Conservation (phyloP, 1,140 invertebrate species). For the Lepidurus apus region DNA sequence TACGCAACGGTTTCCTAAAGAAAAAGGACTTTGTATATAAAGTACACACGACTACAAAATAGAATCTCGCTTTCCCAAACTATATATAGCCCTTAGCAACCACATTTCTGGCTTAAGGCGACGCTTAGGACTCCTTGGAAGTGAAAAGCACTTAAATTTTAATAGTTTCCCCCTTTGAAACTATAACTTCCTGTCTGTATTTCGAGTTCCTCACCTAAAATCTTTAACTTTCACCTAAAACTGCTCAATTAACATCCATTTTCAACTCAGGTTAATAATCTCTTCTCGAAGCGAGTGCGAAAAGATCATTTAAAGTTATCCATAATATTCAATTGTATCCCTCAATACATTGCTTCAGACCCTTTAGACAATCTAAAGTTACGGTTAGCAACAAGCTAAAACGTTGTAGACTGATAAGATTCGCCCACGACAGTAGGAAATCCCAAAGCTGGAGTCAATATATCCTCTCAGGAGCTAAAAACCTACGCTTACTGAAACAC, state of each 20-base stretch:
- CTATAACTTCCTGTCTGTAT: background rate
- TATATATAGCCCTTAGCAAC: conserved; percentile 10
- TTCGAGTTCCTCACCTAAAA: background rate
- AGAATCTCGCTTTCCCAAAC: background rate
- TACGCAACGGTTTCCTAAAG: background rate
- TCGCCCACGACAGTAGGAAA: too few species aligned
- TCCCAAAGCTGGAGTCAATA: too few species aligned
- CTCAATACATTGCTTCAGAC: too few species aligned
- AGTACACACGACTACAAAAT: background rate
- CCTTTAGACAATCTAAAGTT: too few species aligned
- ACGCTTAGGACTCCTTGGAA: background rate
- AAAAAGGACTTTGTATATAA: background rate
- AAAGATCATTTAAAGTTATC: too few species aligned
- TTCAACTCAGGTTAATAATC: too few species aligned
- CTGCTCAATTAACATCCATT: background rate
- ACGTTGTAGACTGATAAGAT: too few species aligned
- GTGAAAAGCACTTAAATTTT: background rate
- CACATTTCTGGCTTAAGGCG: background rate
- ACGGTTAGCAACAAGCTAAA: too few species aligned
- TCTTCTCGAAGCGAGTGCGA: too few species aligned
- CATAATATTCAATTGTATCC: too few species aligned
- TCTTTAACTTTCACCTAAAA: background rate
- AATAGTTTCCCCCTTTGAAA: background rate
- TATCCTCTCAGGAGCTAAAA: too few species aligned
- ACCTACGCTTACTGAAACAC: too few species aligned